Conservation (phyloP, 2,113 vertebrate species). For the Perca schrenkii region DNA sequence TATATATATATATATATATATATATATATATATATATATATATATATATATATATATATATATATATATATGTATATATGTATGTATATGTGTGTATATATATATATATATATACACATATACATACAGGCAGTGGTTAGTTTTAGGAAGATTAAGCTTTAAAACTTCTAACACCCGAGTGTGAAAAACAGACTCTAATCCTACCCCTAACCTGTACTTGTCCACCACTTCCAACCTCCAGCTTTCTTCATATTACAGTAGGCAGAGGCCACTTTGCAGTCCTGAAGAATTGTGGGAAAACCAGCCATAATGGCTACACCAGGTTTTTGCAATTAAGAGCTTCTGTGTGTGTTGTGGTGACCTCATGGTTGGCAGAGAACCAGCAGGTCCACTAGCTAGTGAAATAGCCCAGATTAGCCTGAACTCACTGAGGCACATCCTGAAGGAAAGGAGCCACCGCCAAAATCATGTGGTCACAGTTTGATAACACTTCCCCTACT, state of each 20-base stretch:
- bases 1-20: not conserved
- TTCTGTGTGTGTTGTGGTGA: slow-evolving; percentile 85
- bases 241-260: slow-evolving; percentile 28
- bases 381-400: slow-evolving; percentile 85
- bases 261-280: slow-evolving; percentile 31
- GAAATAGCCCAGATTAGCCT: slow-evolving; percentile 64
- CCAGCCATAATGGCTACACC: slow-evolving; percentile 62
- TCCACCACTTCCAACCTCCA: slow-evolving; percentile 8
- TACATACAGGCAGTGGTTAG: not conserved
- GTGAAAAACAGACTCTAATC: slow-evolving; percentile 18
- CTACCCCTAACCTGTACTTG: not conserved
- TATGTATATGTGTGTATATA: too few relatives aligned
- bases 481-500: slow-evolving; percentile 82
- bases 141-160: slow-evolving; percentile 25
- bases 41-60: not conserved
- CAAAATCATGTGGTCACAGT: slow-evolving; percentile 84
- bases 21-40: not conserved
- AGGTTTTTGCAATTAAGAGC: slow-evolving; percentile 89
- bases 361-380: slow-evolving; percentile 89
- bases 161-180: not conserved
- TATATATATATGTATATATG: too few relatives aligned
- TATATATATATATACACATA: too few relatives aligned
- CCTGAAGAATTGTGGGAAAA: slow-evolving; percentile 41
- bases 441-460: slow-evolving; percentile 84
- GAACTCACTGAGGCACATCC: slow-evolving; percentile 78